Evolutionary conservation across 2,113 vertebrate species (phyloP), one percentile per base, ranked within the genome.

Genomic region (Atlantisia rogersi): DNA sequence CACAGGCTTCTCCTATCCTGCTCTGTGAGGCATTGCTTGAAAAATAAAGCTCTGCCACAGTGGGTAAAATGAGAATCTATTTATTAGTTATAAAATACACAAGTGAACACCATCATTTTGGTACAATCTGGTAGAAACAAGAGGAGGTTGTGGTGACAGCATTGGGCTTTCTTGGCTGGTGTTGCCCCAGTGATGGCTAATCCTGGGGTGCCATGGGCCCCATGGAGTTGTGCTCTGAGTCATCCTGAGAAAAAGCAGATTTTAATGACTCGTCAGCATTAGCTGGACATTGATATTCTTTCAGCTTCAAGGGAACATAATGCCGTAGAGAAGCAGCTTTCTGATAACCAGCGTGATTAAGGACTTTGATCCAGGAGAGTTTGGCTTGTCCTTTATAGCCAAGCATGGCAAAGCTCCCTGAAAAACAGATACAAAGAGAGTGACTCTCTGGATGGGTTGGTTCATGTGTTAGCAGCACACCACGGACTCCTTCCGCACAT

Each of bases 331-430:
- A 96, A 55, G 94, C 88, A 52, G 85, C 75, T 86, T 88, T 94
- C 87, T 95, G 94, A 65, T 85, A 86, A 86, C 35, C 52, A 59
- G 60, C 59, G 37, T 60, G 88, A 46, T 67, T 96, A 94, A 91
- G 44, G 42, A 95, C 85, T 95, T 97, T 91, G 85, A 95, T 97
- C 97, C 95, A 95, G 64, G 96, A 82, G 83, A 94, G 95, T 37
- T 76, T 95, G 80, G 67, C 22, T 67, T 83, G 77, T 74, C 95
- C 94, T 88, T 96, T 93, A 44, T 69, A 93, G 42, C 92, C 97
- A 90, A 97, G 91, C 83, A 85, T 93, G 59, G 94, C 88, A 90
- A 97, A 96, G 83, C 80, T 96, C 79, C 97, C 97, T 97, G 95
- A 46, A 96, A 97, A 95, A 81, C 85, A 94, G 88, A 97, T 44